Base-by-base conservation (phyloP, 2,797 vertebrate species). In the Otolemur crassicaudatus region DNA sequence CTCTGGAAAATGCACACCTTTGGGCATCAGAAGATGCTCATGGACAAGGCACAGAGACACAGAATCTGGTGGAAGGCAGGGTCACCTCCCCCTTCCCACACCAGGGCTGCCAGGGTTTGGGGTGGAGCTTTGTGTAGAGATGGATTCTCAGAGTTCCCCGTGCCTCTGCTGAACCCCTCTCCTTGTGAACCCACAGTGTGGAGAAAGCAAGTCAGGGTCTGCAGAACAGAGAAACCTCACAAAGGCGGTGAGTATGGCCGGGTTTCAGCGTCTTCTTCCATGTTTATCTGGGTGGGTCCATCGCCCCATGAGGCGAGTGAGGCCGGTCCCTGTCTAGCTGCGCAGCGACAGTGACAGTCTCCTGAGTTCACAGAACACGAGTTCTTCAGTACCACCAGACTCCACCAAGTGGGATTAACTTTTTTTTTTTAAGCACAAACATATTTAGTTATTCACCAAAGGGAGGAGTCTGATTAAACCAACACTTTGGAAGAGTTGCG, bases 231-330 rank as follows among this genome's bases (percentile, higher is more conserved):
- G 17, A 63, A 46, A 40, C 46, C 10, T 27, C 23, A 46, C 5
- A 9, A 25, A 37, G 46, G 20, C 14, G 16, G 23, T 46, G 31
- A 14, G 1, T 12, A 27, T 27, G 34, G 34, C 43, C 0, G 2
- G 60, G 43, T 22, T 10, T 20, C 22, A 17, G 23, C 12, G 11
- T 73, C 22, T 34, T 22, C 43, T 5, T 9, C 49, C 29, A 3
- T 0, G 7, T 19, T 29, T 60, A 58, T 63, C 2, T 0, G 27
- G 20, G 27, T 17, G 7, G 1, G 13, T 27, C 11, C 12, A 0
- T 53, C 27, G 9, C 27, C 23, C 31, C 20, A 2, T 37, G 5
- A 13, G n/a, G 25, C 0, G 3, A 53, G 49, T 53, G 1, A 61
- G 19, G 29, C 31, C 9, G 34, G 65, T n/a, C 13, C 11, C 46